Conservation (phyloP, 2,113 vertebrate species). For the Calypte anna region DNA sequence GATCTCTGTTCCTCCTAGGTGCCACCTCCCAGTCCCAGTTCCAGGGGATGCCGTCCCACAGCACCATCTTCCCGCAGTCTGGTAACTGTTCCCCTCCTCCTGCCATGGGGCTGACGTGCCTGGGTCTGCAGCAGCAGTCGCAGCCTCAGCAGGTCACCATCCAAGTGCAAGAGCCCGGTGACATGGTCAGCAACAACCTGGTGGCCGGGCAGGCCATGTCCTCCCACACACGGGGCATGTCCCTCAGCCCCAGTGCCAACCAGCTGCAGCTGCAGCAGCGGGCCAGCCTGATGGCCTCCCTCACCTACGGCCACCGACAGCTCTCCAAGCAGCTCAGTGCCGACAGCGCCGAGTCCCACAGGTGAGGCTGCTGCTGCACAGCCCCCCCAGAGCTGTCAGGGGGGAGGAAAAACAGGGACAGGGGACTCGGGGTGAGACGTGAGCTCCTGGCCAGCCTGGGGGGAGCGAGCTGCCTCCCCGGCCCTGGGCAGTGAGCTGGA, state of each 20-base stretch:
- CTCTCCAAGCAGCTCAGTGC: constrained; percentile 98
- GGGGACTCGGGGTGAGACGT: accelerated
- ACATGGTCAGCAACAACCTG: constrained; percentile 77
- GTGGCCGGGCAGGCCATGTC: constrained; percentile 56
- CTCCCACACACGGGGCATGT: constrained; percentile 43
- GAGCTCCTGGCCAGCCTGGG: accelerated
- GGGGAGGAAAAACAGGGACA: neutral
- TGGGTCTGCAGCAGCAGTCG: constrained; percentile 83
- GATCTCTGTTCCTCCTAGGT: constrained; percentile 66
- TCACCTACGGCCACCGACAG: constrained; percentile 88
- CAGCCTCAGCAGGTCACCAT: constrained; percentile 93
- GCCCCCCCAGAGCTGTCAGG: neutral
- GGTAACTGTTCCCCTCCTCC: constrained; percentile 89
- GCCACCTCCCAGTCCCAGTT: constrained; percentile 87
- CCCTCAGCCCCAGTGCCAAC: constrained; percentile 73
- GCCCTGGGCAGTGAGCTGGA: neutral
- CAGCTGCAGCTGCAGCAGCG: constrained; percentile 84
- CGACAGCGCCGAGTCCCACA: constrained; percentile 95
- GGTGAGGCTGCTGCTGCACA: constrained; percentile 73
- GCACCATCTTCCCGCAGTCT: constrained; percentile 84
- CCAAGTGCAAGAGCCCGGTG: constrained; percentile 91
- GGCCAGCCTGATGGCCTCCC: constrained; percentile 85
- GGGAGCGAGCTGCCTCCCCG: neutral
- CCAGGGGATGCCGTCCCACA: constrained; percentile 83
- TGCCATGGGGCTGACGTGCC: constrained; percentile 79